Percentiles rank a stretch among this genome's conserved stretches.
Evolutionary conservation across 2,113 vertebrate genomes (phyloP).

Genomic region (Rattus rattus): DNA sequence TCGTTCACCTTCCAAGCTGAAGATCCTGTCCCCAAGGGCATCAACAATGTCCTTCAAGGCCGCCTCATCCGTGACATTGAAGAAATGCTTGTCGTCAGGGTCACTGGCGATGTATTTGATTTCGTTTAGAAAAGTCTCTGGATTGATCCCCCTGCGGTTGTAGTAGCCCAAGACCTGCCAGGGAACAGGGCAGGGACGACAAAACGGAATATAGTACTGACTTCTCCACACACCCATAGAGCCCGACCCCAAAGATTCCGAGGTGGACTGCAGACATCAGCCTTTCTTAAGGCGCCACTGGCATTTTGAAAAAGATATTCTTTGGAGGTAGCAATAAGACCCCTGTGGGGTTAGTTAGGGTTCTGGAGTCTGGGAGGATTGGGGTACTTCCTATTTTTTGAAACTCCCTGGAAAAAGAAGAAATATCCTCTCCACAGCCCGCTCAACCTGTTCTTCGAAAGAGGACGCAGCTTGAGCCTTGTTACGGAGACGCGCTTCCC

Average conservation of each 20-base stretch:
- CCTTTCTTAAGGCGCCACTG: not conserved
- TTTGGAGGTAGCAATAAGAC: not conserved
- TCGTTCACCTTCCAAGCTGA: slow-evolving; percentile 95
- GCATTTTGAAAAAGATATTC: not conserved
- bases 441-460: not conserved
- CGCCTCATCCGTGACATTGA: slow-evolving; percentile 96
- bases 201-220: not conserved
- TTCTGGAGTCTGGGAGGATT: not conserved
- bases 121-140: slow-evolving; percentile 94
- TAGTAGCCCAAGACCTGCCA: slow-evolving; percentile 96
- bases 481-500: not conserved
- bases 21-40: slow-evolving; percentile 95
- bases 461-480: not conserved
- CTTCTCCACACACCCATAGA: fast-evolving
- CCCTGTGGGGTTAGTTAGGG: not conserved
- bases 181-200: not conserved
- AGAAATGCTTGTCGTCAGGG: slow-evolving; percentile 96
- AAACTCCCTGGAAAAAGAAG: not conserved
- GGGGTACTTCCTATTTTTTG: not conserved
- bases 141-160: slow-evolving; percentile 96
- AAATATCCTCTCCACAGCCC: not conserved
- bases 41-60: slow-evolving; percentile 98
- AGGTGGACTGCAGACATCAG: not conserved
- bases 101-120: slow-evolving; percentile 98
- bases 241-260: not conserved